Conservation (phyloP, 2,888 invertebrate genomes). For the Lasioglossum morio region DNA sequence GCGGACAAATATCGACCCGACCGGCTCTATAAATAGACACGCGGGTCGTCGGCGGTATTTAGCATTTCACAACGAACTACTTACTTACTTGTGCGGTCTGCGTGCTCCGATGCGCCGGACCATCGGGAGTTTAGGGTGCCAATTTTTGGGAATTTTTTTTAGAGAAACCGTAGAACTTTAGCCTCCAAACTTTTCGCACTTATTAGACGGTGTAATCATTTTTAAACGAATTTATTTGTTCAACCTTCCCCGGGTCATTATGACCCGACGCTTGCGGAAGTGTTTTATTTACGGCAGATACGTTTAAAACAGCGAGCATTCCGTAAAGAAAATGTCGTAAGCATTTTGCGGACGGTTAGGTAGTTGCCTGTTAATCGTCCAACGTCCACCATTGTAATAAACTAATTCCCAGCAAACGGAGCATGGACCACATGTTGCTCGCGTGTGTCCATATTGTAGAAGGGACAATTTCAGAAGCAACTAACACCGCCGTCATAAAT, state of each 20-base stretch:
- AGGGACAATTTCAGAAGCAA: constrained; percentile 3
- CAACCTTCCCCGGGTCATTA: too few relatives aligned
- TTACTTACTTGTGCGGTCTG: constrained; percentile 43
- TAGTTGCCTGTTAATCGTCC: not conserved
- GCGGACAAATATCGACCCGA: constrained; percentile 75
- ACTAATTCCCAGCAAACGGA: constrained; percentile 26
- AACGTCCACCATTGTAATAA: not conserved
- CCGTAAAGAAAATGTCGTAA: too few relatives aligned
- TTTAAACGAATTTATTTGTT: too few relatives aligned
- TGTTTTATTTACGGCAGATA: not conserved
- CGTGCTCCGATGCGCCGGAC: constrained; percentile 36
- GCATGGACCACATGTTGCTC: not conserved
- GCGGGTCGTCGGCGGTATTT: constrained; percentile 75
- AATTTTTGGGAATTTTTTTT: not conserved
- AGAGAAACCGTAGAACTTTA: not conserved
- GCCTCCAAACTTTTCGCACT: too few relatives aligned
- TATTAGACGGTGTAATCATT: too few relatives aligned
- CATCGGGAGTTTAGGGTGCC: not conserved
- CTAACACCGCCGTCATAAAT: not conserved
- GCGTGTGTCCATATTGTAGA: constrained; percentile 27
- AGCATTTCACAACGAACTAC: constrained; percentile 75
- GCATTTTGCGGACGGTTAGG: not conserved
- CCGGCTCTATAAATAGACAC: constrained; percentile 77
- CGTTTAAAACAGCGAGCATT: not conserved
- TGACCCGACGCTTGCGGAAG: not conserved